A percentile compares a stretch with the other conserved stretches of the same genome.
phyloP scores from a whole-genome alignment of 2,888 invertebrate species.

The Ephialtes manifestator region DNA sequence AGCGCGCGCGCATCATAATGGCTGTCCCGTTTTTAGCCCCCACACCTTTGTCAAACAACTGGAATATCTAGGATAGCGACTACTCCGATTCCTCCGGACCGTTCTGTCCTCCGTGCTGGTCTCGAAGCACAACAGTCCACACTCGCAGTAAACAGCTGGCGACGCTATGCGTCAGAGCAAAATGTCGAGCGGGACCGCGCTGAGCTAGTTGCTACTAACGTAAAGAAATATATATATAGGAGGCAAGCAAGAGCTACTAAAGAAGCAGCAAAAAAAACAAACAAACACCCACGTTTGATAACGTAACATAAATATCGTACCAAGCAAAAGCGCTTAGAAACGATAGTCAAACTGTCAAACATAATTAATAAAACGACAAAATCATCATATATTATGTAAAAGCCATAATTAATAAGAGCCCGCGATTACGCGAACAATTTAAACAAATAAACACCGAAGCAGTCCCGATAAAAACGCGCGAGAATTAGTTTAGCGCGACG shows the following conservation, averaged over 20 bases:
- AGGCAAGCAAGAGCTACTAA: constrained; percentile 22
- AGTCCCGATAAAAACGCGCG: constrained; percentile 55
- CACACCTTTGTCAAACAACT: constrained; percentile 48
- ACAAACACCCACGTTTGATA: neutral
- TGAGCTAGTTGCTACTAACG: constrained; percentile 57
- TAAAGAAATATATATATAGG: constrained; percentile 8
- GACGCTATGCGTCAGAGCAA: constrained; percentile 81
- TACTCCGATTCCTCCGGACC: constrained; percentile 66
- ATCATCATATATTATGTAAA: neutral
- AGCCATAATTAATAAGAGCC: constrained; percentile 12
- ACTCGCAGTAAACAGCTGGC: constrained; percentile 83
- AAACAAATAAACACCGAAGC: constrained; percentile 1
- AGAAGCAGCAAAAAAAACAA: constrained; percentile 1
- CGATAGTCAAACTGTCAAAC: neutral
- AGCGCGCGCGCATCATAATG: constrained; percentile 46
- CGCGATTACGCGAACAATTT: neutral
- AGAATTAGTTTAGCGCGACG: constrained; percentile 68
- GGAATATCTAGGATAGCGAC: constrained; percentile 70
- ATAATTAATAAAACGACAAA: neutral
- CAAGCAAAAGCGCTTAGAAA: neutral
- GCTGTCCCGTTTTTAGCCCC: constrained; percentile 16
- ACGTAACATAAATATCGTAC: neutral
- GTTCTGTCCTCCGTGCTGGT: constrained; percentile 75
- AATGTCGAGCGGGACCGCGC: constrained; percentile 76
- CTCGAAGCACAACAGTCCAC: constrained; percentile 33